Evolutionary conservation across 64 coral and sea anemone species (phyloP), one percentile per base, ranked within the genome.

Genomic region (Acropora tenuis): DNA sequence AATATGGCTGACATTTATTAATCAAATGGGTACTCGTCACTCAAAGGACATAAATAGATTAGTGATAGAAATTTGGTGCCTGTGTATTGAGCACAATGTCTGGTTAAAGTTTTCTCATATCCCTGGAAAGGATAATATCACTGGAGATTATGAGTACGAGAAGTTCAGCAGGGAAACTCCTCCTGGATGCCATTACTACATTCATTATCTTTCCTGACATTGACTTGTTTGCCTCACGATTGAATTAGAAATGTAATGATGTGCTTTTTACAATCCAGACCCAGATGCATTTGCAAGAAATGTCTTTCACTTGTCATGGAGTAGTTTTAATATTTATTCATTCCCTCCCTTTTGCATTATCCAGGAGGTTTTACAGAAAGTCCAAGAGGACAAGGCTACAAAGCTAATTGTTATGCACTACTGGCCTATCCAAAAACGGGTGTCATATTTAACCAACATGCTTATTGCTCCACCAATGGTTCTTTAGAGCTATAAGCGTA

Each of bases 1-100:
- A 90, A 82, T 78, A 86, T 81, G 42, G 67, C 74, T 65, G 42
- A 58, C 81, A 69, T 86, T 72, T 78, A 86, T 92, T 77, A 78
- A 79, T 48, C 82, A 92, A 65, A 92, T 88, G 85, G 77, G 65
- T 8, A 93, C 85, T 76, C 82, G 92, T 3, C 85, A 93, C 44
- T 93, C 92, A 74, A 74, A 44, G 5, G 85, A 87, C 61, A 88
- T 75, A 43, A 93, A 93, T 17, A 83, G 48, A 74, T 53, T 88
- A 53, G 68, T 81, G 15, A 88, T 93, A 61, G 3, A 63, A 88
- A 75, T 82, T 66, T 88, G 92, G 83, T 47, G 87, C 55, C 79
- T 20, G 83, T 87, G 83, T 50, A 87, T 79, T 49, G 40, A 77
- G 71, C 60, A 86, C 80, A 68, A 90, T 44, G 43, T 72, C 0